Conservation (phyloP, 2,888 invertebrate genomes). For the Drosophila kuntzei region DNA sequence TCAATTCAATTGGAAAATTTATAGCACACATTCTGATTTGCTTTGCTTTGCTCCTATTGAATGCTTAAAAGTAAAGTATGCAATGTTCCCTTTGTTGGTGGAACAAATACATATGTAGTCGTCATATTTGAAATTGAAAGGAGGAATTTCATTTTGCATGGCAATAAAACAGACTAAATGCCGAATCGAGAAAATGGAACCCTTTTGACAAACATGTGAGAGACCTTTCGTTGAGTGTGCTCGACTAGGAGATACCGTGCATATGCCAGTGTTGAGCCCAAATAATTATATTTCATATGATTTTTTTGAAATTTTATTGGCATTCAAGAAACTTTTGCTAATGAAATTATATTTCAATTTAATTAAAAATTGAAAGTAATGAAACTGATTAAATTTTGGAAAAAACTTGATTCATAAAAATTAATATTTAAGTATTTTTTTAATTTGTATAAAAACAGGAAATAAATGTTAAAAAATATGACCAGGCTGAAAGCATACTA, state of each 20-base stretch:
- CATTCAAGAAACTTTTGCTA: neutral
- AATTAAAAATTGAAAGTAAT: too few relatives aligned
- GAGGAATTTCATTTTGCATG: neutral
- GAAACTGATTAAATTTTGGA: too few relatives aligned
- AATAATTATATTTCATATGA: too few relatives aligned
- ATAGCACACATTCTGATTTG: neutral
- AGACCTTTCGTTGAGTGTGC: neutral
- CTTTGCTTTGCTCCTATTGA: neutral
- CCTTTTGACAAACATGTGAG: too few relatives aligned
- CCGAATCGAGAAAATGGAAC: neutral
- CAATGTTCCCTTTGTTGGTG: neutral
- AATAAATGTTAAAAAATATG: too few relatives aligned
- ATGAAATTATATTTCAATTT: too few relatives aligned
- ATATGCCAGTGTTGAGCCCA: neutral
- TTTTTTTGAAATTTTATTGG: neutral
- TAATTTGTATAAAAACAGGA: too few relatives aligned
- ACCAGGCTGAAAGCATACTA: too few relatives aligned
- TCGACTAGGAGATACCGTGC: neutral
- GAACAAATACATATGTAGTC: neutral
- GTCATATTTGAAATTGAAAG: neutral
- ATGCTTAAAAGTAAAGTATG: neutral
- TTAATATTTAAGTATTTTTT: too few relatives aligned
- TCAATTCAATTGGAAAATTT: constrained; percentile 8
- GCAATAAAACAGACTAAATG: neutral
- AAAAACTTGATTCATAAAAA: too few relatives aligned